Evolutionary conservation across 2,797 vertebrate genomes (phyloP).

Genomic region (Tokudaia muenninki): DNA sequence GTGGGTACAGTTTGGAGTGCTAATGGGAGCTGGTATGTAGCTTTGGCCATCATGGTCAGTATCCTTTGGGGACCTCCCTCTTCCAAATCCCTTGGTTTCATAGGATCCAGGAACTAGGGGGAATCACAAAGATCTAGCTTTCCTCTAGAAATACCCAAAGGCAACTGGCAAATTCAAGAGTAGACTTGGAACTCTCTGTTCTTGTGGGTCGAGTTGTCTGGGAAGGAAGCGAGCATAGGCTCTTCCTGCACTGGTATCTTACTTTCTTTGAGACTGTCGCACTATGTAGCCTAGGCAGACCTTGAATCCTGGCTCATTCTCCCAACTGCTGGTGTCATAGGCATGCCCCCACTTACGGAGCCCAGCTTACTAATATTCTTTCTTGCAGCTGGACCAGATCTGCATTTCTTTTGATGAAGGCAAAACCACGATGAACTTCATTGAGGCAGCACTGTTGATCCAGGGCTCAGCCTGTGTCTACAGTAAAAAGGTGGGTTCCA

Average conservation of each 20-base stretch:
- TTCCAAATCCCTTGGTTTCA: not conserved
- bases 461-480: conserved; percentile 96
- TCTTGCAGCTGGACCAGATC: conserved; percentile 93
- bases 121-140: not conserved
- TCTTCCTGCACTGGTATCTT: not conserved
- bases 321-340: not conserved
- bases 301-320: not conserved
- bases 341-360: not conserved
- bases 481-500: conserved; percentile 94
- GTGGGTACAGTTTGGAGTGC: accelerated
- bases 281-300: not conserved
- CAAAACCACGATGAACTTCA: conserved; percentile 95
- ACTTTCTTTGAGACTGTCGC: not conserved
- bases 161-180: not conserved
- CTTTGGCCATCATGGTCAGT: not conserved
- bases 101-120: not conserved
- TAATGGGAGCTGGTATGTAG: not conserved
- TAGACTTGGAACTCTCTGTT: not conserved
- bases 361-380: not conserved
- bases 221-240: accelerated
- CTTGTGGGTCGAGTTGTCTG: not conserved
- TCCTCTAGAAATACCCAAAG: not conserved
- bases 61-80: not conserved
- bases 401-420: conserved; percentile 95
- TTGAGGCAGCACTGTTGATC: conserved; percentile 94